phyloP scores from a whole-genome alignment of 2,888 invertebrate genomes.

The Petrolisthes manimaculis region DNA sequence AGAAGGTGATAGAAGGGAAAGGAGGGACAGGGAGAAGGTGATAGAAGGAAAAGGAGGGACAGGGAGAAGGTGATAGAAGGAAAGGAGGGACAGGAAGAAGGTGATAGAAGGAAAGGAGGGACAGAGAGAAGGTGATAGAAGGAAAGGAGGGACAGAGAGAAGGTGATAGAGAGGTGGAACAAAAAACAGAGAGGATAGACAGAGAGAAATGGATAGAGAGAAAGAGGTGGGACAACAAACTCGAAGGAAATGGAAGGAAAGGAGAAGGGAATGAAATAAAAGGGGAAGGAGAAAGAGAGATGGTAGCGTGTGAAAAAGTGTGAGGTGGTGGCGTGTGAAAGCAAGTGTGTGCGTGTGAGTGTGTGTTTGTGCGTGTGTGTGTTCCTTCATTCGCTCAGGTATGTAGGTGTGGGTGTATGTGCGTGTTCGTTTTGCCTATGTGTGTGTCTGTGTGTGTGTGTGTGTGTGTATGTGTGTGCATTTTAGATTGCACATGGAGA shows the following conservation, averaged over 20 bases:
- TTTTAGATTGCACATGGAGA: not conserved
- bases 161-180: too few species aligned
- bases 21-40: not conserved
- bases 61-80: not conserved
- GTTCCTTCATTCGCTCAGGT: not conserved
- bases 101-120: not conserved
- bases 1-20: not conserved
- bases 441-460: not conserved
- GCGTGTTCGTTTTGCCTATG: slow-evolving; percentile 1
- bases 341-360: not conserved
- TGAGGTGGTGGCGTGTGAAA: not conserved
- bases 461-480: slow-evolving; percentile 27
- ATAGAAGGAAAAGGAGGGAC: not conserved
- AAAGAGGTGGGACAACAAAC: not conserved
- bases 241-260: not conserved
- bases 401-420: not conserved
- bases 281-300: not conserved
- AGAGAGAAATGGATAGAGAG: not conserved
- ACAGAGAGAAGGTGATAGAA: not conserved
- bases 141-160: not conserved
- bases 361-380: not conserved
- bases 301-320: not conserved
- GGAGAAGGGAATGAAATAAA: not conserved
- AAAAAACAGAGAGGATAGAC: not conserved
- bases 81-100: not conserved